A percentile compares a stretch with the other conserved stretches of the same genome.
These are phyloP conservation scores for Platysternon megacephalum DNA, from an alignment of 2,113 vertebrate species.

Conservation along the genomic window DNA sequence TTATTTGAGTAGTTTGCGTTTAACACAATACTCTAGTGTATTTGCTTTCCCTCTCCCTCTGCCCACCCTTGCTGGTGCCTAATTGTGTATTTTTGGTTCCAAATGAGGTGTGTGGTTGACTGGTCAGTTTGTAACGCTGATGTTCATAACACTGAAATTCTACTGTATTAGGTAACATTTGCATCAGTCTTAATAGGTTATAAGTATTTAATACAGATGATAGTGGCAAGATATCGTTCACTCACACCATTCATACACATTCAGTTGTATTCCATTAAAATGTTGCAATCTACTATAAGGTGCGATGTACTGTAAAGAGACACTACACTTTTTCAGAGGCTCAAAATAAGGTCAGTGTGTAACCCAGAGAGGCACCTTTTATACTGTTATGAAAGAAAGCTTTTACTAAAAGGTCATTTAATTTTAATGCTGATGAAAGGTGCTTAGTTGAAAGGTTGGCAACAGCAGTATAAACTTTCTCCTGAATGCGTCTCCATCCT, in stretches of 20 bases:
- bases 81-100: too few relatives aligned
- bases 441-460: not conserved
- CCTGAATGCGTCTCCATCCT: not conserved
- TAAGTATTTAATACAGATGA: not conserved
- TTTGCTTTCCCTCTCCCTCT: too few relatives aligned
- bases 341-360: rapidly evolving
- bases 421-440: not conserved
- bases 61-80: too few relatives aligned
- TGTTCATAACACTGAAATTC: too few relatives aligned
- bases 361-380: not conserved
- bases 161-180: not conserved
- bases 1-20: too few relatives aligned
- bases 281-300: not conserved
- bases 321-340: not conserved
- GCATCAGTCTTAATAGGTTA: not conserved
- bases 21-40: too few relatives aligned
- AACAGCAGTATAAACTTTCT: not conserved
- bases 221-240: not conserved
- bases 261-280: not conserved
- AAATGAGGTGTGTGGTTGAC: too few relatives aligned
- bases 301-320: not conserved
- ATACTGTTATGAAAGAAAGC: not conserved
- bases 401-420: not conserved
- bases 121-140: too few relatives aligned
- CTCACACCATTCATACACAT: not conserved